Percentiles rank a stretch among this genome's conserved stretches.
These are phyloP conservation scores for Trissolcus brochymenae DNA, from an alignment of 2,888 invertebrate species.

Conservation along the genomic window DNA sequence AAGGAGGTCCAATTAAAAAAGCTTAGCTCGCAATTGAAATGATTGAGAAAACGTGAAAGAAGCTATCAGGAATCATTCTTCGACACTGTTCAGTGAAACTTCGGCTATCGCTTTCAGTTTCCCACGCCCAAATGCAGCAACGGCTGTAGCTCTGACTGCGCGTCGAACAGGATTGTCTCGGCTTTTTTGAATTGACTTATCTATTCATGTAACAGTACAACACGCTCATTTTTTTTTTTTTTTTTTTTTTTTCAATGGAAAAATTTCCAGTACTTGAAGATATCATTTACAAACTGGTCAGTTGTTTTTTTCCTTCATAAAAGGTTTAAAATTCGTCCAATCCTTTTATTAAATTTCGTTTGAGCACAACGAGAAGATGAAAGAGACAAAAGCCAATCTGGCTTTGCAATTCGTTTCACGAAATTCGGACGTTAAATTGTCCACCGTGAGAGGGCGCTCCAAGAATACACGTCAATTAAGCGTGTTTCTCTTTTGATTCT, in stretches of 20 bases:
- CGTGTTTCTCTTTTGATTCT: conserved; percentile 34
- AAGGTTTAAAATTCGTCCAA: background rate
- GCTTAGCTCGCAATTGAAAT: too few relatives aligned
- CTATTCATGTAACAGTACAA: background rate
- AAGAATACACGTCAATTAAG: conserved; percentile 32
- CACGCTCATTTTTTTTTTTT: background rate
- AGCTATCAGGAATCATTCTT: too few relatives aligned
- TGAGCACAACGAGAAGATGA: conserved; percentile 17
- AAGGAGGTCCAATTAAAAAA: too few relatives aligned
- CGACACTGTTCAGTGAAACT: conserved; percentile 20
- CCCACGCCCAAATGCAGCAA: conserved; percentile 33
- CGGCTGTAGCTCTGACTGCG: conserved; percentile 7
- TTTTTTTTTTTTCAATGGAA: background rate
- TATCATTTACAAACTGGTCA: too few relatives aligned
- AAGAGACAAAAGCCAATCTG: conserved; percentile 12
- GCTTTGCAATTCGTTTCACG: conserved; percentile 8
- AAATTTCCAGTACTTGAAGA: too few relatives aligned
- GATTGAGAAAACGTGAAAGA: too few relatives aligned
- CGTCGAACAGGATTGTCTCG: conserved; percentile 5
- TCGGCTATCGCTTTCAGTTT: conserved; percentile 24
- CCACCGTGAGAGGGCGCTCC: background rate
- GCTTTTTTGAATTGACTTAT: conserved; percentile 7
- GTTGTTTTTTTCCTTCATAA: too few relatives aligned
- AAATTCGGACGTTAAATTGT: conserved; percentile 12
- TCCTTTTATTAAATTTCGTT: conserved; percentile 15